These are phyloP conservation scores for Emesis furor DNA, from an alignment of 2,888 invertebrate species.

Conservation along the genomic window DNA sequence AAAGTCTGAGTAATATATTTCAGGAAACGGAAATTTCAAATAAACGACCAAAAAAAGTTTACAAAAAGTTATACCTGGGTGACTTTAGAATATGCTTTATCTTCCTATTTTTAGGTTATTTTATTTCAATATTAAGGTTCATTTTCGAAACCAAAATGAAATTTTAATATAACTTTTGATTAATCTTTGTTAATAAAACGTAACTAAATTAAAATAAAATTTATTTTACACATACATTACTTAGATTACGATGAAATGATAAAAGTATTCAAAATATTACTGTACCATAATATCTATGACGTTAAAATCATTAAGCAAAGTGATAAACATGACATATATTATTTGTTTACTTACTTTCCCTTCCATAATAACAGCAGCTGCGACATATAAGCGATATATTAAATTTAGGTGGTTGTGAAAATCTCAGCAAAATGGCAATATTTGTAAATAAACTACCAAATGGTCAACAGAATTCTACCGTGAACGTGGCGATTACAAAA, in stretches of 20 bases:
- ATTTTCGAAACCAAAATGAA: constrained; percentile 74
- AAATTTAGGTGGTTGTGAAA: background rate
- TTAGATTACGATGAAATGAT: background rate
- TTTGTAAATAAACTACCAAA: constrained; percentile 14
- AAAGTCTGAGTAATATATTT: constrained; percentile 75
- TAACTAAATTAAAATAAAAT: too few species aligned
- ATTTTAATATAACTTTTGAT: background rate
- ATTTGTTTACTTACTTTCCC: background rate
- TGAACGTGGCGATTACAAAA: background rate
- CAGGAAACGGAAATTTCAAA: constrained; percentile 59
- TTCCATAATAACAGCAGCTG: background rate
- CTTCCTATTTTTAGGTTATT: constrained; percentile 77
- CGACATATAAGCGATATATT: background rate
- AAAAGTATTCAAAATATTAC: background rate
- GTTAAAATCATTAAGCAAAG: background rate
- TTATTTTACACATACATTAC: background rate
- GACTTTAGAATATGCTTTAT: constrained; percentile 80
- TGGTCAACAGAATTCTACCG: background rate
- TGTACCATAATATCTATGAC: too few species aligned
- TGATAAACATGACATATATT: background rate
- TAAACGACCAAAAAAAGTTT: constrained; percentile 52
- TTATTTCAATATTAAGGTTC: constrained; percentile 78
- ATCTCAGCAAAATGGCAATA: background rate
- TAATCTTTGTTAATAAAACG: too few species aligned
- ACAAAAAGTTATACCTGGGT: constrained; percentile 69